A percentile compares a stretch with the other conserved stretches of the same genome.
Evolutionary conservation across 2,888 invertebrate species (phyloP).

Genomic region (Ectemnius cavifrons): DNA sequence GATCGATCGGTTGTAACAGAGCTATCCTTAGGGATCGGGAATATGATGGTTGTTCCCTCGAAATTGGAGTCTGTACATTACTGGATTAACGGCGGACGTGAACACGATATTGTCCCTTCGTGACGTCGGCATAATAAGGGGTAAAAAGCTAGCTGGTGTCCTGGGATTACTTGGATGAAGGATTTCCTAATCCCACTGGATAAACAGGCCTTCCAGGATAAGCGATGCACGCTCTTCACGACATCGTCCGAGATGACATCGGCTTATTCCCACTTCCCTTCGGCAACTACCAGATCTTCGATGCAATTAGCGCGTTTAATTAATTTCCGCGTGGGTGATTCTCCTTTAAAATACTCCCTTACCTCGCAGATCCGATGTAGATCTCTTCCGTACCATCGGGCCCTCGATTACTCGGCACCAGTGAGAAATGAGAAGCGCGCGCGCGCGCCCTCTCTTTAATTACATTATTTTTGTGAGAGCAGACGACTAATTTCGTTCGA

Average conservation of each 20-base stretch:
- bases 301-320: conserved; percentile 18
- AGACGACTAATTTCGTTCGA: not conserved
- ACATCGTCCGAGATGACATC: not conserved
- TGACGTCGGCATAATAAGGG: not conserved
- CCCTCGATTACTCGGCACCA: not conserved
- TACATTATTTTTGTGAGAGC: not conserved
- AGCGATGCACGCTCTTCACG: not conserved
- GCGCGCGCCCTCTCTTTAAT: not conserved
- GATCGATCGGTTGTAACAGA: too few relatives aligned
- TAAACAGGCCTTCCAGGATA: conserved; percentile 12
- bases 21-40: too few relatives aligned
- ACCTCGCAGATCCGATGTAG: not conserved
- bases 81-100: conserved; percentile 8
- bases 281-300: not conserved
- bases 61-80: conserved; percentile 14
- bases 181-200: conserved; percentile 17
- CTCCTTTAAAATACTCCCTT: conserved; percentile 1
- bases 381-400: not conserved
- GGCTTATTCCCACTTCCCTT: not conserved
- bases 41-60: not conserved
- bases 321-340: conserved; percentile 3
- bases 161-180: conserved; percentile 19
- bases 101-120: conserved; percentile 7
- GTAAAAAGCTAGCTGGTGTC: conserved; percentile 6
- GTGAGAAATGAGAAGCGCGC: not conserved